Conservation (phyloP, 92 coral and sea anemone species). For the Siderastrea siderea region DNA sequence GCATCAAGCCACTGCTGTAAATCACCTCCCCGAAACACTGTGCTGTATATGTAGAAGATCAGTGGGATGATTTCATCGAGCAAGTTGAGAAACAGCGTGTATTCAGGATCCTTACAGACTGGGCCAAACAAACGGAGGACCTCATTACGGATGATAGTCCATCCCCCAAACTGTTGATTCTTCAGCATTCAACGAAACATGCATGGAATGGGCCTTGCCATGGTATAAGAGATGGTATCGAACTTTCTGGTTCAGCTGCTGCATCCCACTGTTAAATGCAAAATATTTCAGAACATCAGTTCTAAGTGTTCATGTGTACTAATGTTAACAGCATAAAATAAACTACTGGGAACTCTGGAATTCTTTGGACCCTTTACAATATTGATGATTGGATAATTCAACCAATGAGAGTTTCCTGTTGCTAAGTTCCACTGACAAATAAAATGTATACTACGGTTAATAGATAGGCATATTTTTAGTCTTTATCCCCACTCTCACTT, state of each 20-base stretch:
- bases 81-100: neutral
- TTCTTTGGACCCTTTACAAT: no score
- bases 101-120: neutral
- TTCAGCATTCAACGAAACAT: conserved; percentile 37
- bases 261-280: conserved; percentile 6
- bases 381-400: no score
- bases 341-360: neutral
- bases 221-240: conserved; percentile 37
- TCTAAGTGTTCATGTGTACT: neutral
- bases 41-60: neutral
- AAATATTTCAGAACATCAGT: neutral
- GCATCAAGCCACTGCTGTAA: conserved; percentile 22
- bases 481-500: neutral
- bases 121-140: neutral
- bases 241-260: conserved; percentile 6
- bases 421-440: no score
- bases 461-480: neutral
- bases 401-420: no score
- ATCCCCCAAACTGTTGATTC: conserved; percentile 34
- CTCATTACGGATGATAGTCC: neutral
- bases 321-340: neutral
- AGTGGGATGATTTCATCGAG: neutral
- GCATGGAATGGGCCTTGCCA: conserved; percentile 70
- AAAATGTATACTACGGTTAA: neutral
- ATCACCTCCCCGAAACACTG: neutral